Evolutionary conservation across 2,797 vertebrate genomes (phyloP).

Genomic region (Malacoraja senta): DNA sequence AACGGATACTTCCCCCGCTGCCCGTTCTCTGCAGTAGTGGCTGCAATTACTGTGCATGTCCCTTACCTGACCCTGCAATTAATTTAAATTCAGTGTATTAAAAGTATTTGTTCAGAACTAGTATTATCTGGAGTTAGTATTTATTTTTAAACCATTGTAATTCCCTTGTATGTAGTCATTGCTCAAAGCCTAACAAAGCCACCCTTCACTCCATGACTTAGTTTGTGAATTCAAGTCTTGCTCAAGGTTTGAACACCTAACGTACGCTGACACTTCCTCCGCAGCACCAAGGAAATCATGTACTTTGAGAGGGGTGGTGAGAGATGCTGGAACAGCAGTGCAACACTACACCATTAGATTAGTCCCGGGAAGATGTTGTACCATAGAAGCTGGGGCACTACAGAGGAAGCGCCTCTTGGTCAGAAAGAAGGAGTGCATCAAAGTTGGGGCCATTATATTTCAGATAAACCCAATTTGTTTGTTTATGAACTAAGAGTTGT

Average conservation of each 20-base stretch:
- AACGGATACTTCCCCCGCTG: no score
- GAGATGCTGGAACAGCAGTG: no score
- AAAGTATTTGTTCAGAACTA: background rate
- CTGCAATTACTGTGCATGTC: background rate
- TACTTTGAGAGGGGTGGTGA: no score
- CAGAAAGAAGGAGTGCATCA: background rate
- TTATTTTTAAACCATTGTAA: background rate
- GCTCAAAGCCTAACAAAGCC: no score
- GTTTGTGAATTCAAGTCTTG: background rate
- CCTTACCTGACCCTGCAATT: background rate
- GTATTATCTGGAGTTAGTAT: background rate
- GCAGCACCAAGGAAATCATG: background rate
- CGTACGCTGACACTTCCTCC: background rate
- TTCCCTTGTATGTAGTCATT: background rate
- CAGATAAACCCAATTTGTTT: no score
- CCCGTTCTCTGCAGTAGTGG: no score
- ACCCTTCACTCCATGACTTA: background rate
- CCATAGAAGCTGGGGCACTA: background rate
- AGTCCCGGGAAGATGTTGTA: background rate
- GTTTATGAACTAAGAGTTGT: no score
- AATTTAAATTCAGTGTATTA: background rate
- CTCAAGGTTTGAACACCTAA: background rate
- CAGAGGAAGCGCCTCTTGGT: background rate
- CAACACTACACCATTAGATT: background rate
- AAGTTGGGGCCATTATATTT: background rate